Evolutionary conservation across 2,888 invertebrate species (phyloP), one percentile per base, ranked within the genome.

Genomic region (Lutraria lutraria): DNA sequence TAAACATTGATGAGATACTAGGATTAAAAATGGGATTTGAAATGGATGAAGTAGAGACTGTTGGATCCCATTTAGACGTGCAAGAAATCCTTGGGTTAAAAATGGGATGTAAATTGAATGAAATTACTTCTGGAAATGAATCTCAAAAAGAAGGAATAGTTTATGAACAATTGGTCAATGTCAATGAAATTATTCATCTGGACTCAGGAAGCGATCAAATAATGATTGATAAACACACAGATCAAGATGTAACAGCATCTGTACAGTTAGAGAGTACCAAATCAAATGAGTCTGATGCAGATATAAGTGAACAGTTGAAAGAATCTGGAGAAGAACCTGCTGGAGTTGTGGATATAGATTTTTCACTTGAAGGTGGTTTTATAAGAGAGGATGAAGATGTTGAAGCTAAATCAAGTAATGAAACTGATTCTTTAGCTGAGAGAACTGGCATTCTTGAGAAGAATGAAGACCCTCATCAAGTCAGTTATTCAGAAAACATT

Each of bases 341-440:
- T 29, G 63, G 53, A 52, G 21, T 8, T 34, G 56, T 80, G 53
- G 25, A 34, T 80, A 63, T 68, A 54, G 52, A 85, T 0, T 85
- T 25, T 80, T 19, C 76, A 76, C 87, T 79, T 83, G 92, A 90
- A 86, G 92, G 92, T 34, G 92, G 90, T n/a, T 90, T 92, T 82
- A 82, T 88, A 10, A 88, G 81, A 54, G 90, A 92, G 25, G 84
- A 90, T 25, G 81, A 80, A 60, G 31, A 21, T 63, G 84, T 63
- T 76, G 34, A 76, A 31, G 63, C 63, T 68, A 68, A n/a, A n/a
- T 25, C n/a, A 68, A 25, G 25, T 68, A 68, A 25, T n/a, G 13
- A 68, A 68, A 68, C 63, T 68, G n/a, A 1, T 25, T n/a, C 25
- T 25, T 68, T 68, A 25, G 25, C 25, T 68, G 63, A 68, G 21